phyloP scores from a whole-genome alignment of 1,140 invertebrate species.

The Tenebrio molitor region DNA sequence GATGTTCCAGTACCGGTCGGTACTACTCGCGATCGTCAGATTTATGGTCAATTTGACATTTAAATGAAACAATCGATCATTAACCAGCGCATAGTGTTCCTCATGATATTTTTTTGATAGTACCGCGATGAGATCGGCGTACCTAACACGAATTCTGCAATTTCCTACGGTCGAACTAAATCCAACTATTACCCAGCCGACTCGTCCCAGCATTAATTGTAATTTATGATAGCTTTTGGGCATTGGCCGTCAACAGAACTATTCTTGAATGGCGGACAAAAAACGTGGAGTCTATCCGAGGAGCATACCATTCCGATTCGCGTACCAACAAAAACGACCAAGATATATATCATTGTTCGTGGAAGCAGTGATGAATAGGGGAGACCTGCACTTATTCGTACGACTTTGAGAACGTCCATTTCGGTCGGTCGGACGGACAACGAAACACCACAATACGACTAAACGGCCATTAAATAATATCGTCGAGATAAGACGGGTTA shows the following conservation, averaged over 20 bases:
- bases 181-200: slow-evolving; percentile 31
- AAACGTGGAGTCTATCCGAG: slow-evolving; percentile 40
- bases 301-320: slow-evolving; percentile 16
- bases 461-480: slow-evolving; percentile 24
- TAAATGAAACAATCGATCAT: too few relatives aligned
- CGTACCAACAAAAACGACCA: slow-evolving; percentile 34
- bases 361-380: slow-evolving; percentile 38
- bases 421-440: too few relatives aligned
- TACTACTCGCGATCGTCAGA: too few relatives aligned
- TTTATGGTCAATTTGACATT: too few relatives aligned
- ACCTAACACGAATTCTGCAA: slow-evolving; percentile 10
- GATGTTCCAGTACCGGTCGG: too few relatives aligned
- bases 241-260: slow-evolving; percentile 37
- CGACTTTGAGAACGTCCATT: too few relatives aligned
- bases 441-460: slow-evolving; percentile 9
- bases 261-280: slow-evolving; percentile 20
- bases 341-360: slow-evolving; percentile 38
- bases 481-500: slow-evolving; percentile 10
- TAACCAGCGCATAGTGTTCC: too few relatives aligned
- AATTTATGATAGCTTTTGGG: slow-evolving; percentile 43
- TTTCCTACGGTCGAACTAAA: slow-evolving; percentile 20
- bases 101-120: too few relatives aligned
- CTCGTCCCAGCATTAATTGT: slow-evolving; percentile 40
- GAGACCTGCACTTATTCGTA: slow-evolving; percentile 17
- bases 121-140: too few relatives aligned